Evolutionary conservation across 2,888 invertebrate species (phyloP), one percentile per base, ranked within the genome.

Genomic region (Rhagonycha lutea): DNA sequence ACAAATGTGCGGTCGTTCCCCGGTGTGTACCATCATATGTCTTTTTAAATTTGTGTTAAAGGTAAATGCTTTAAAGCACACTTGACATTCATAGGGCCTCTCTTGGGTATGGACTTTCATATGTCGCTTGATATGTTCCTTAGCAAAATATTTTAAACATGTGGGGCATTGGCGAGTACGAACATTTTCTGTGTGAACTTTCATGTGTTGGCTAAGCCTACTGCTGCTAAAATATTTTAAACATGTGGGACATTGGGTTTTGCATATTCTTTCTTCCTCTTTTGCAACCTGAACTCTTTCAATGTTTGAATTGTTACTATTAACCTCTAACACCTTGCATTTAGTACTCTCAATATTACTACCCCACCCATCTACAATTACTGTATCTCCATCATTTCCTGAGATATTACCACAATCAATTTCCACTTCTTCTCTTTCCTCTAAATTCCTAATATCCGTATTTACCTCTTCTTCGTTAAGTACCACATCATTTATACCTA

Each of bases 81-180:
- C 84, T 5, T 86, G 86, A 69, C 87, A 87, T 85, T 87, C 85
- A 61, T 83, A 86, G 3, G 87, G 86, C 23, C 86, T 83, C 75
- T 86, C 85, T 73, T 86, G 86, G 67, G 85, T 86, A 70, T 87
- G 87, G 4, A 86, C 86, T 69, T 85, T 83, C 74, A 85, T 81
- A 75, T 87, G 87, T 70, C 73, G 77, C 10, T 72, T 61, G 3
- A 79, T 65, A 47, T 79, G 72, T 14, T 76, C 70, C 23, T 72
- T 78, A 11, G 73, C 74, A 63, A 75, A 79, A n/a, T 61, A 26
- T 68, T 78, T 79, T 3, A 60, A 68, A 26, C 79, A 78, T 3
- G 78, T 70, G 12, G 68, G 12, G 60, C 79, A 79, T 10, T 72
- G 23, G 14, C 71, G 78, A 23, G 69, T 76, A 18, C 71, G 70